These are phyloP conservation scores for Andrena bicolor DNA, from an alignment of 2,888 invertebrate genomes.

Conservation along the genomic window DNA sequence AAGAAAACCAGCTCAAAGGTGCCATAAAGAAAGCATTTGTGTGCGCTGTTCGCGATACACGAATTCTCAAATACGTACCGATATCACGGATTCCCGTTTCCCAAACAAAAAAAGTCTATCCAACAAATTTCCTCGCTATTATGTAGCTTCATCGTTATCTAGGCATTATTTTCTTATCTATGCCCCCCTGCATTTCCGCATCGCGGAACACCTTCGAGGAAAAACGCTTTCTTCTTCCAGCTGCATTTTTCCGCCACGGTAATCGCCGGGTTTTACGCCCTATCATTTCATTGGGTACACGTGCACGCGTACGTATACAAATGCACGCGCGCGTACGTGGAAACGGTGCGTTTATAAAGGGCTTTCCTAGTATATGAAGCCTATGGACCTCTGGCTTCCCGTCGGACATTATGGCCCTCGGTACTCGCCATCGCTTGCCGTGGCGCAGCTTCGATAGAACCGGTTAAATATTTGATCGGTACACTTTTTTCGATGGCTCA, in stretches of 20 bases:
- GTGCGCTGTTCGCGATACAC: constrained; percentile 18
- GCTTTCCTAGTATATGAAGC: constrained; percentile 2
- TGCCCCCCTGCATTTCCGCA: constrained; percentile 2
- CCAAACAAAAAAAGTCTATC: not conserved
- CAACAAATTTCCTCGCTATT: constrained; percentile 6
- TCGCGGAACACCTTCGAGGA: constrained; percentile 7
- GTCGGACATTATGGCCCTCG: constrained; percentile 4
- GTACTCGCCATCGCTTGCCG: constrained; percentile 10
- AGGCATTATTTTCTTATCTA: constrained; percentile 13
- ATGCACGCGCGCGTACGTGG: constrained; percentile 1
- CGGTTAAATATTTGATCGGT: constrained; percentile 38
- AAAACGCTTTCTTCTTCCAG: constrained; percentile 23
- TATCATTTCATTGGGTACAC: constrained; percentile 10
- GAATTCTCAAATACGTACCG: constrained; percentile 30
- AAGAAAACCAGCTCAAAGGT: not conserved
- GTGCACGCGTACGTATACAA: not conserved
- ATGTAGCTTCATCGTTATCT: constrained; percentile 2
- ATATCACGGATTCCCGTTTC: constrained; percentile 5
- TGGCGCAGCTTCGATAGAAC: constrained; percentile 1
- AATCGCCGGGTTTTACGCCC: constrained; percentile 17
- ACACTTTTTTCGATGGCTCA: constrained; percentile 24
- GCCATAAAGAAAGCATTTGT: constrained; percentile 18
- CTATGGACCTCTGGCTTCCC: not conserved
- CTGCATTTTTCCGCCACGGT: constrained; percentile 18
- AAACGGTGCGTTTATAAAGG: constrained; percentile 29